Evolutionary conservation across 2,797 vertebrate genomes (phyloP).

Genomic region (Coregonus sp.): DNA sequence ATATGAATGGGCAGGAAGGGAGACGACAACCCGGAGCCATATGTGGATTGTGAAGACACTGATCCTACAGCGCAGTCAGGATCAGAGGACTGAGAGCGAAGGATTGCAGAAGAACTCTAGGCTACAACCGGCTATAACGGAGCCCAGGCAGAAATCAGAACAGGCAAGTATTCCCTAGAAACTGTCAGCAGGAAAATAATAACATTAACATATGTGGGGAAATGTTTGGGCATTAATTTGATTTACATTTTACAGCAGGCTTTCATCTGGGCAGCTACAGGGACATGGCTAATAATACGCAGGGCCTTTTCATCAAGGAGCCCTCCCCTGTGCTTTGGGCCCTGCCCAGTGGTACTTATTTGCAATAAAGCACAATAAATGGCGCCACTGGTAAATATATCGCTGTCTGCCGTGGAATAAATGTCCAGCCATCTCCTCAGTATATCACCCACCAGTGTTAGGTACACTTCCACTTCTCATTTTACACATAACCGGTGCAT

Average conservation of each 20-base stretch:
- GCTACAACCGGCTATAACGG: conserved; percentile 21
- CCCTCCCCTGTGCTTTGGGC: conserved; percentile 45
- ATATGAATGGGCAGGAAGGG: conserved; percentile 30
- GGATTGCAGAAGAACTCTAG: conserved; percentile 31
- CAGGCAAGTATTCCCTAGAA: conserved; percentile 46
- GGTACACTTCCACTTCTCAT: conserved; percentile 44
- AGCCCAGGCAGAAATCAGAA: conserved; percentile 39
- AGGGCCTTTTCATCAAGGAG: conserved; percentile 60
- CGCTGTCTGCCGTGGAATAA: conserved; percentile 39
- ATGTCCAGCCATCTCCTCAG: conserved; percentile 25
- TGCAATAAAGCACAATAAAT: conserved; percentile 55
- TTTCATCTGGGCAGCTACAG: conserved; percentile 49
- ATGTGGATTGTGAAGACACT: conserved; percentile 18
- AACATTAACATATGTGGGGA: conserved; percentile 41
- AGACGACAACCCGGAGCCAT: conserved; percentile 32
- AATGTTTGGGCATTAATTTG: conserved; percentile 57
- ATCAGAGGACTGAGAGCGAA: conserved; percentile 31
- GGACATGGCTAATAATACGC: conserved; percentile 60
- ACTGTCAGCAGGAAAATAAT: conserved; percentile 47
- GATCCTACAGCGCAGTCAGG: conserved; percentile 44
- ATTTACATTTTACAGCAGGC: conserved; percentile 65
- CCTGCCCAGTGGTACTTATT: conserved; percentile 46
- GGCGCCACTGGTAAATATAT: conserved; percentile 35
- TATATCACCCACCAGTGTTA: conserved; percentile 39
- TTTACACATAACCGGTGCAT: conserved; percentile 44